Conservation (phyloP, 2,113 vertebrate species). For the Lepus europaeus region DNA sequence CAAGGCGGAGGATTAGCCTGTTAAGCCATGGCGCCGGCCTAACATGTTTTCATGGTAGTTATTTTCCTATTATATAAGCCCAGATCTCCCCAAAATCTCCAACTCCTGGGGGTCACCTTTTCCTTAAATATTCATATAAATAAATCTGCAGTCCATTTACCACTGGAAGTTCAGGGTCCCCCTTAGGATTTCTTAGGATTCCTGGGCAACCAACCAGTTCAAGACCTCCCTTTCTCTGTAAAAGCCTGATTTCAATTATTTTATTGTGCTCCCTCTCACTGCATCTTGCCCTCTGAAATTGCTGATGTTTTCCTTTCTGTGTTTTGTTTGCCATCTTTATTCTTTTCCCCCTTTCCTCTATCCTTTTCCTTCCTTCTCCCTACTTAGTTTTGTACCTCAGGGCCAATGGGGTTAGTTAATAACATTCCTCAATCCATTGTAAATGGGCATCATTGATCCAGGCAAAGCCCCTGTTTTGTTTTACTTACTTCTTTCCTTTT, state of each 20-base stretch:
- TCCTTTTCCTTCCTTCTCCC: neutral
- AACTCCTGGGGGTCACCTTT: neutral
- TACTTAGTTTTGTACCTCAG: neutral
- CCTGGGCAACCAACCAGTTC: neutral
- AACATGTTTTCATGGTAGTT: neutral
- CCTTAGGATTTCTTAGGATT: neutral
- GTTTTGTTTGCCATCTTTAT: neutral
- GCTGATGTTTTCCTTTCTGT: neutral
- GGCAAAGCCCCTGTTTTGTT: neutral
- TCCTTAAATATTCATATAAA: neutral
- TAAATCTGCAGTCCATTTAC: too few relatives aligned
- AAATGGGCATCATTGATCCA: neutral
- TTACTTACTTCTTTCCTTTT: neutral
- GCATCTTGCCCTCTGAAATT: neutral
- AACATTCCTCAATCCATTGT: neutral
- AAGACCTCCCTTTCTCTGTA: neutral
- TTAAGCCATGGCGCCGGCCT: too few relatives aligned
- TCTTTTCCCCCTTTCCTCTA: neutral
- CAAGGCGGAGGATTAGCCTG: too few relatives aligned
- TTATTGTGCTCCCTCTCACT: neutral
- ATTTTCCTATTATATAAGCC: neutral
- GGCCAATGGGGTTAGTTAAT: neutral
- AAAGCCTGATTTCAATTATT: neutral
- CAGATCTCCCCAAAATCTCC: neutral
- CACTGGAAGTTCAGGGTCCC: neutral